phyloP scores from a whole-genome alignment of 2,888 invertebrate genomes.

The Drosophila testacea region DNA sequence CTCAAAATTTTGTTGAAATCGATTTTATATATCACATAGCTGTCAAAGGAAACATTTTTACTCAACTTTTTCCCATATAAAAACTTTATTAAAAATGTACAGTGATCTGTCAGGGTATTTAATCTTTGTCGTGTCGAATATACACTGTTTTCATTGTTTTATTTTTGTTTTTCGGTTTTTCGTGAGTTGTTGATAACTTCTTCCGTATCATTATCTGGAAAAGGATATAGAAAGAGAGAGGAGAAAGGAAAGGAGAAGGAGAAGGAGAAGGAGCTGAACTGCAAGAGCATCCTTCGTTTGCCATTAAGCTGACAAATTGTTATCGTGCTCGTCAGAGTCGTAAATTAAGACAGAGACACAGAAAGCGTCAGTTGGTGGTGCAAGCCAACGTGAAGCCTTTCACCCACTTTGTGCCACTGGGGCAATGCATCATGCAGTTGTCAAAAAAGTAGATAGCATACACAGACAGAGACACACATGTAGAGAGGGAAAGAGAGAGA shows the following conservation, averaged over 20 bases:
- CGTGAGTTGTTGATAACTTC: constrained; percentile 33
- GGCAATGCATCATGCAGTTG: constrained; percentile 79
- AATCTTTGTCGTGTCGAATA: no score
- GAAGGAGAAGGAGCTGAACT: neutral
- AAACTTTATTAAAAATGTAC: no score
- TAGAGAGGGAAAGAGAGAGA: neutral
- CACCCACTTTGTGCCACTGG: constrained; percentile 73
- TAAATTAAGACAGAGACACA: constrained; percentile 66
- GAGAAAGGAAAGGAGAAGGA: neutral
- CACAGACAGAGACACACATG: neutral
- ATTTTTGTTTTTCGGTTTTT: constrained; percentile 30
- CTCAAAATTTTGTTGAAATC: no score
- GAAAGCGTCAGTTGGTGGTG: neutral
- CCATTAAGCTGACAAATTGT: constrained; percentile 81
- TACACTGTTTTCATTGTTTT: constrained; percentile 26
- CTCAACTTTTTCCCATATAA: no score
- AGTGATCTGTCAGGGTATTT: no score
- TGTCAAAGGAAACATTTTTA: no score
- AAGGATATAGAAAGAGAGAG: neutral
- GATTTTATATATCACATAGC: no score
- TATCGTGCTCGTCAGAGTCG: constrained; percentile 71
- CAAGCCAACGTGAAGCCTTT: constrained; percentile 58
- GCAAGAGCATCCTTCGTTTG: constrained; percentile 62
- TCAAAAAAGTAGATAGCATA: constrained; percentile 48
- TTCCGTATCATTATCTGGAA: constrained; percentile 49